Conservation (phyloP, 2,888 invertebrate genomes). For the Tetanocera ferruginea region DNA sequence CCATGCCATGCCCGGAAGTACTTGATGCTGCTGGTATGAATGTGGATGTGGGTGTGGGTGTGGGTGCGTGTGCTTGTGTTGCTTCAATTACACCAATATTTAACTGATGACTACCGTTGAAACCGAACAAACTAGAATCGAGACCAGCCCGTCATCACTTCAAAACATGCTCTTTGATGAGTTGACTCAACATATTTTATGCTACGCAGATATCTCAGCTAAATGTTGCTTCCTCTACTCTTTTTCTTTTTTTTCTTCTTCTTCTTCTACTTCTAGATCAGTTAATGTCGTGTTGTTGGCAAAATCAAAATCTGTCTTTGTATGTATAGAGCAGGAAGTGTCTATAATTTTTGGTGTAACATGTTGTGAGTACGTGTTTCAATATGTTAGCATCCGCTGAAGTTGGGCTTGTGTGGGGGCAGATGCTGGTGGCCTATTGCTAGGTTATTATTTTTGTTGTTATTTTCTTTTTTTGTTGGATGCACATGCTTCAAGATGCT, state of each 20-base stretch:
- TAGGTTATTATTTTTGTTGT: background rate
- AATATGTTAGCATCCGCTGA: slow-evolving; percentile 61
- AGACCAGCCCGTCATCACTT: slow-evolving; percentile 28
- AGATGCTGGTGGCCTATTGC: background rate
- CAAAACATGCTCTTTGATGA: slow-evolving; percentile 54
- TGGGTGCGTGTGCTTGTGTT: background rate
- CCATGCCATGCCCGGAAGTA: background rate
- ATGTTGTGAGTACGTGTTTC: slow-evolving; percentile 67
- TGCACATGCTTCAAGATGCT: background rate
- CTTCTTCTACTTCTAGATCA: background rate
- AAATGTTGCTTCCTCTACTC: slow-evolving; percentile 13
- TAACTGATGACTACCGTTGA: slow-evolving; percentile 31
- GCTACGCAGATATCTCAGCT: slow-evolving; percentile 55
- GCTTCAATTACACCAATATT: slow-evolving; percentile 46
- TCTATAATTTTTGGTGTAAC: slow-evolving; percentile 67
- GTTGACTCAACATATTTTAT: slow-evolving; percentile 66
- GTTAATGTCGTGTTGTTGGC: slow-evolving; percentile 33
- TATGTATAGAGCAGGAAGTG: slow-evolving; percentile 55
- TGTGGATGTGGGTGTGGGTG: background rate
- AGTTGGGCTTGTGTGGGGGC: background rate
- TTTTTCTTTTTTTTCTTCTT: background rate
- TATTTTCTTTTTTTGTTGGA: background rate
- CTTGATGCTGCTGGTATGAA: background rate
- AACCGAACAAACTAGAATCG: background rate
- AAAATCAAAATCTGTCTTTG: slow-evolving; percentile 61